phyloP scores from a whole-genome alignment of 2,888 invertebrate genomes.

The Platycheirus rosarum region DNA sequence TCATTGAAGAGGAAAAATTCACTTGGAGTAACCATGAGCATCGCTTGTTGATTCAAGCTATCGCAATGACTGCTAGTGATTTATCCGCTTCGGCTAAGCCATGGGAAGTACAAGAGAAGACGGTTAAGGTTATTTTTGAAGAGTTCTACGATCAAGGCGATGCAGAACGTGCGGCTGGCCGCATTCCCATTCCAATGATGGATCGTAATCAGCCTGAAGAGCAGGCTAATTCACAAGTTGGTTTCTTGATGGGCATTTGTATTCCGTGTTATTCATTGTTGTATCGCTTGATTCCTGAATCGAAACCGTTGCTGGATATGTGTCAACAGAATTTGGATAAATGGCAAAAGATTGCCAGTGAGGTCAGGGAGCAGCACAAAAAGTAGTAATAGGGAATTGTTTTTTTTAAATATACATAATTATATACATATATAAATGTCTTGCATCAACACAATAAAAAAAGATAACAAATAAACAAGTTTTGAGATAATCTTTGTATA shows the following conservation, averaged over 20 bases:
- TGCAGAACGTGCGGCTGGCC: slow-evolving; percentile 87
- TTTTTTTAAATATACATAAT: slow-evolving; percentile 22
- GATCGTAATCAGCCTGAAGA: slow-evolving; percentile 88
- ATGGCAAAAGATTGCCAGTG: slow-evolving; percentile 84
- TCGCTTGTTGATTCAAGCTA: slow-evolving; percentile 88
- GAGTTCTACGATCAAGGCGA: slow-evolving; percentile 92
- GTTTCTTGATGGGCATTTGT: slow-evolving; percentile 91
- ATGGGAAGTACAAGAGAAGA: slow-evolving; percentile 91
- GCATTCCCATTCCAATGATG: slow-evolving; percentile 91
- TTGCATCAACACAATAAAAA: slow-evolving; percentile 51
- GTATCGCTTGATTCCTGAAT: slow-evolving; percentile 87
- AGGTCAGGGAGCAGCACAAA: slow-evolving; percentile 67
- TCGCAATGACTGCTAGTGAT: slow-evolving; percentile 93
- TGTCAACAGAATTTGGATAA: slow-evolving; percentile 85
- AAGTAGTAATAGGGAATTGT: slow-evolving; percentile 27
- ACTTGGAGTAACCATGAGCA: slow-evolving; percentile 87
- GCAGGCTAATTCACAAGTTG: slow-evolving; percentile 90
- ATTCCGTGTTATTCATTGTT: slow-evolving; percentile 90
- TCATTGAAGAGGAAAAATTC: slow-evolving; percentile 85
- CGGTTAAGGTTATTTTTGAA: slow-evolving; percentile 91
- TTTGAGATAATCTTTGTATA: no score
- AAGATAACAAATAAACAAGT: slow-evolving; percentile 4
- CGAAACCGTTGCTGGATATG: slow-evolving; percentile 87
- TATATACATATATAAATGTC: slow-evolving; percentile 43
- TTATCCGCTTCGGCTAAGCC: slow-evolving; percentile 93